A percentile compares a stretch with the other conserved stretches of the same genome.
Evolutionary conservation across 2,113 vertebrate species (phyloP).

Genomic region (Pachycephala philippinensis): DNA sequence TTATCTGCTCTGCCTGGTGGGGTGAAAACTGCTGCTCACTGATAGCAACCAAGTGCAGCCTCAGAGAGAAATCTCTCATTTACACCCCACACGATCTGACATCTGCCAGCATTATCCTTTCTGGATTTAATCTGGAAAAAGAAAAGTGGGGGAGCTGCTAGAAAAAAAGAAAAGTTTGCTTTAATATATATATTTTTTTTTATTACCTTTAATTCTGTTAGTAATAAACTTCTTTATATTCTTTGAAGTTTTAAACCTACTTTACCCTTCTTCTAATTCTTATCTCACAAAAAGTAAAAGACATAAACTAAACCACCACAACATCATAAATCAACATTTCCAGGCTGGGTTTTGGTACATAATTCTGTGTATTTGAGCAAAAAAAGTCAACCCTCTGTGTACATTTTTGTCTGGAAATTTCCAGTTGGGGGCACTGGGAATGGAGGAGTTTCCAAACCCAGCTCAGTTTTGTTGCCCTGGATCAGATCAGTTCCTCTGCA

Average conservation of each 20-base stretch:
- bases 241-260: too few relatives aligned
- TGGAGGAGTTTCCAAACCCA: not conserved
- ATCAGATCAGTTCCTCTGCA: not conserved
- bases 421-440: not conserved
- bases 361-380: not conserved
- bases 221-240: too few relatives aligned
- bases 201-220: too few relatives aligned
- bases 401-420: not conserved
- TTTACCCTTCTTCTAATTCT: too few relatives aligned
- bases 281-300: too few relatives aligned
- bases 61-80: not conserved
- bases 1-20: not conserved
- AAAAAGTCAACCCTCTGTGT: not conserved
- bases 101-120: not conserved
- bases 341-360: not conserved
- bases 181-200: too few relatives aligned
- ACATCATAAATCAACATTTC: not conserved
- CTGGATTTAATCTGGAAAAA: not conserved
- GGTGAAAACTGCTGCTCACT: not conserved
- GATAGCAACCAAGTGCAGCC: not conserved
- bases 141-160: too few relatives aligned
- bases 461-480: not conserved
- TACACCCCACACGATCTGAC: not conserved
- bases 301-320: too few relatives aligned
- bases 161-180: too few relatives aligned